phyloP scores from a whole-genome alignment of 2,888 invertebrate species.

The Spicauda simplicius region DNA sequence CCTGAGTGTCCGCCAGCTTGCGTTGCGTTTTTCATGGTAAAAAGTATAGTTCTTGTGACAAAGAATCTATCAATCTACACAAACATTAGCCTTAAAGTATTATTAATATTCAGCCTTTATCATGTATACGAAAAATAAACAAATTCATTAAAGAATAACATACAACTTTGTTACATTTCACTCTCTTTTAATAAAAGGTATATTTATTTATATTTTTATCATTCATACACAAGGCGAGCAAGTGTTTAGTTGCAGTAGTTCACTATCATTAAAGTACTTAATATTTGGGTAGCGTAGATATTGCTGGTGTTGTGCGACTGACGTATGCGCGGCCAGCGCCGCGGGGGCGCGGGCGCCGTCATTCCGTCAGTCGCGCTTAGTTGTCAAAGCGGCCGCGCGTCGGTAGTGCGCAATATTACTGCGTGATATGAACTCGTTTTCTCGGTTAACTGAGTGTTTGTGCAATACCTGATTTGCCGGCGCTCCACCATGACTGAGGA shows the following conservation, averaged over 20 bases:
- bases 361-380: slow-evolving; percentile 65
- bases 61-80: too few relatives aligned
- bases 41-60: too few relatives aligned
- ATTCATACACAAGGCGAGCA: slow-evolving; percentile 30
- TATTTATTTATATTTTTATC: background rate
- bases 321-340: slow-evolving; percentile 43
- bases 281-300: slow-evolving; percentile 44
- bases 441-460: slow-evolving; percentile 60
- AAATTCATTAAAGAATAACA: too few relatives aligned
- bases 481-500: slow-evolving; percentile 74
- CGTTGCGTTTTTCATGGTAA: too few relatives aligned
- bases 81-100: too few relatives aligned
- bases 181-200: background rate
- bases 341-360: slow-evolving; percentile 60
- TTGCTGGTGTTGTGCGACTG: slow-evolving; percentile 43
- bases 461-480: slow-evolving; percentile 58
- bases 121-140: too few relatives aligned
- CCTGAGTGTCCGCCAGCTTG: too few relatives aligned
- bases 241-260: slow-evolving; percentile 37
- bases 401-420: slow-evolving; percentile 58
- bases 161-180: too few relatives aligned
- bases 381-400: slow-evolving; percentile 66
- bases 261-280: slow-evolving; percentile 39
- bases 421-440: slow-evolving; percentile 72
- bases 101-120: too few relatives aligned